These are phyloP conservation scores for Peucedramus taeniatus DNA, from an alignment of 2,113 vertebrate genomes.

Conservation along the genomic window DNA sequence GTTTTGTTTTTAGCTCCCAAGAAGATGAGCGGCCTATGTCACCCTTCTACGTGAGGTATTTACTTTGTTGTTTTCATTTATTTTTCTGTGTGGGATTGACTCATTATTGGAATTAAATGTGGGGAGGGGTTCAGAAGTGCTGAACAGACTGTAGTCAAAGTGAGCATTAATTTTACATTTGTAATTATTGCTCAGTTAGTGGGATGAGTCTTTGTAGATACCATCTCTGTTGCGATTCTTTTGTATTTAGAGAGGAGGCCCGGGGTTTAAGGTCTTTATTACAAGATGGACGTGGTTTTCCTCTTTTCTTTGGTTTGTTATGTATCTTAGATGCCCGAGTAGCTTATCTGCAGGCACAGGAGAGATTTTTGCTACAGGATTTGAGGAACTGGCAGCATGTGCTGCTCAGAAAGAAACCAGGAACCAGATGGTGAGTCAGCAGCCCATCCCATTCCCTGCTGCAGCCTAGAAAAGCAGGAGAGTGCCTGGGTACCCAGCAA, in stretches of 20 bases:
- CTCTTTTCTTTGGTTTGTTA: not conserved
- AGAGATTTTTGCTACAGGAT: not conserved
- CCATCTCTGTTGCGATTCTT: not conserved
- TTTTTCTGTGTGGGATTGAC: not conserved
- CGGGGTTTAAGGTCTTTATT: not conserved
- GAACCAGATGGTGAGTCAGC: constrained; percentile 7
- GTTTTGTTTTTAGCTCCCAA: constrained; percentile 77
- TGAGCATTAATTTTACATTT: not conserved
- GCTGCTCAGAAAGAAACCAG: not conserved
- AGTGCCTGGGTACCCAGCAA: not conserved
- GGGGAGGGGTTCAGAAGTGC: not conserved
- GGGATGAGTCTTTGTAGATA: not conserved
- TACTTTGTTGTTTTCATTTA: not conserved
- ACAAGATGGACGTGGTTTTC: not conserved
- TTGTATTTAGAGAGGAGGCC: not conserved
- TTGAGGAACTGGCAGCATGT: not conserved
- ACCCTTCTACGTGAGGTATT: constrained; percentile 91
- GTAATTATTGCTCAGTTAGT: not conserved
- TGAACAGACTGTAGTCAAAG: not conserved
- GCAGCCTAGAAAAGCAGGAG: not conserved
- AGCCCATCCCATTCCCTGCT: not conserved
- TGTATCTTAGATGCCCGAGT: not conserved
- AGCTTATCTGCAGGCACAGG: not conserved
- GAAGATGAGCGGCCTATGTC: constrained; percentile 89
- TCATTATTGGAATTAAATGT: not conserved